A percentile compares a stretch with the other conserved stretches of the same genome.
phyloP scores from a whole-genome alignment of 2,113 vertebrate genomes.

The Octodon degus region DNA sequence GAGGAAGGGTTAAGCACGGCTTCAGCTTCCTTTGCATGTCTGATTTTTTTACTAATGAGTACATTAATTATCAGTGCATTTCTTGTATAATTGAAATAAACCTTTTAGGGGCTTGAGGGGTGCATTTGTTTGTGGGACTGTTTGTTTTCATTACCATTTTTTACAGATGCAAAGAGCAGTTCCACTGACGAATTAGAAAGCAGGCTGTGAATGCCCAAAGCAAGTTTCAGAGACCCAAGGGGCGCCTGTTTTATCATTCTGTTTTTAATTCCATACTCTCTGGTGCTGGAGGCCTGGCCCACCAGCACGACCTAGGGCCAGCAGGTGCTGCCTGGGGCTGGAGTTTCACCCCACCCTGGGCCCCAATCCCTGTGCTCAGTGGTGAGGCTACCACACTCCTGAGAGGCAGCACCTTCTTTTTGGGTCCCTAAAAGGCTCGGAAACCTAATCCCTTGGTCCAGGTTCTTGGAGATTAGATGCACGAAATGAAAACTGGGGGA shows the following conservation, averaged over 20 bases:
- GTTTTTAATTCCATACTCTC: background rate
- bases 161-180: background rate
- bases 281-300: background rate
- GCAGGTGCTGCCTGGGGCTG: conserved; percentile 36
- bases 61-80: conserved; percentile 27
- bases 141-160: background rate
- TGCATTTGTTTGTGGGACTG: background rate
- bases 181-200: background rate
- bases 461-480: conserved; percentile 8
- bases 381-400: background rate
- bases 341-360: background rate
- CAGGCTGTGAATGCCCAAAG: background rate
- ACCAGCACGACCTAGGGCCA: background rate
- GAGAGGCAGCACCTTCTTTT: background rate
- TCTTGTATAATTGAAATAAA: conserved; percentile 44
- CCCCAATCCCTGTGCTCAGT: background rate
- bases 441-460: background rate
- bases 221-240: background rate
- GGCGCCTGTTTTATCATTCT: background rate
- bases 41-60: background rate
- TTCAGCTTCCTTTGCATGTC: background rate
- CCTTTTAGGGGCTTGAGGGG: background rate
- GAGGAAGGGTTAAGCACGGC: background rate
- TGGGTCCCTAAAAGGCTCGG: background rate
- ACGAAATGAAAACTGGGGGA: background rate